Percentiles rank a stretch among this genome's conserved stretches.
These are phyloP conservation scores for Stratiomys singularior DNA, from an alignment of 2,888 invertebrate species.

Conservation along the genomic window DNA sequence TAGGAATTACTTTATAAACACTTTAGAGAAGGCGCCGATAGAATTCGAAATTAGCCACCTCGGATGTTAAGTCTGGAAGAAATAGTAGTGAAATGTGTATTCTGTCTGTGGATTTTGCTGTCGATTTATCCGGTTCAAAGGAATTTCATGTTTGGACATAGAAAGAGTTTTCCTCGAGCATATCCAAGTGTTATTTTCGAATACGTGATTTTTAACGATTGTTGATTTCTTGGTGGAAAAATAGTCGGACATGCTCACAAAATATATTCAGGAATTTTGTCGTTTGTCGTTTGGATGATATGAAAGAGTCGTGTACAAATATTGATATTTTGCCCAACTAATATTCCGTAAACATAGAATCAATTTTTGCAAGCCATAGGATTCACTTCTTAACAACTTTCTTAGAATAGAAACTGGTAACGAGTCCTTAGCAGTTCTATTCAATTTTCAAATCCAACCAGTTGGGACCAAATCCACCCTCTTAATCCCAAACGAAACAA, in stretches of 20 bases:
- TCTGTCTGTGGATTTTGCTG: slow-evolving; percentile 18
- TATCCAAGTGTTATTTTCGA: not conserved
- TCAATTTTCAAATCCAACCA: slow-evolving; percentile 46
- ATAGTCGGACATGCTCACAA: too few relatives aligned
- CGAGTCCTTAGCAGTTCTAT: not conserved
- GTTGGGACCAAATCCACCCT: slow-evolving; percentile 49
- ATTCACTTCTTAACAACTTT: too few relatives aligned
- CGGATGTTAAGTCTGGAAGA: not conserved
- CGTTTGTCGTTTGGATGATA: too few relatives aligned
- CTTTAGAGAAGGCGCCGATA: slow-evolving; percentile 33
- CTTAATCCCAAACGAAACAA: slow-evolving; percentile 46
- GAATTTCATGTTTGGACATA: slow-evolving; percentile 15
- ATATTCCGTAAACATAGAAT: not conserved
- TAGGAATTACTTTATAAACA: slow-evolving; percentile 46
- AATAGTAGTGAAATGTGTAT: not conserved
- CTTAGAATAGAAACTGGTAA: not conserved
- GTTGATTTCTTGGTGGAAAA: too few relatives aligned
- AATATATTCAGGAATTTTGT: not conserved
- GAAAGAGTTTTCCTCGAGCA: not conserved
- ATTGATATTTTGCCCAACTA: too few relatives aligned
- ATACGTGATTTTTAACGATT: not conserved
- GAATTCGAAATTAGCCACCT: slow-evolving; percentile 42
- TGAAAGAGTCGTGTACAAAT: too few relatives aligned
- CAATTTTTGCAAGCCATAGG: too few relatives aligned
- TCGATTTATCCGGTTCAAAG: slow-evolving; percentile 25